These are phyloP conservation scores for Anguilla megastoma DNA, from an alignment of 2,797 vertebrate genomes.

Conservation along the genomic window DNA sequence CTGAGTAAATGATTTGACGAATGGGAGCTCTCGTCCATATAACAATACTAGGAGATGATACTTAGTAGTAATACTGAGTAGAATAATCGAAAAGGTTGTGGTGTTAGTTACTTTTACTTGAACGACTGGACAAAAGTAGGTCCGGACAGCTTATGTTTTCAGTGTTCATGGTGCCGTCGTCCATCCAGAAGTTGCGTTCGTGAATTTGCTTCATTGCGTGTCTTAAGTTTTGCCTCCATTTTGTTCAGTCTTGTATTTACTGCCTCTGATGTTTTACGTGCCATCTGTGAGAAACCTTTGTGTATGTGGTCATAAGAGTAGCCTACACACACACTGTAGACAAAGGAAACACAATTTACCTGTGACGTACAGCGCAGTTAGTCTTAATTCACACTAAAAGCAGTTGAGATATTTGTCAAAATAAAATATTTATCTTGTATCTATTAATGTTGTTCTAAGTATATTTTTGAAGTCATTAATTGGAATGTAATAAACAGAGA, in stretches of 20 bases:
- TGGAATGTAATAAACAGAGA: conserved; percentile 18
- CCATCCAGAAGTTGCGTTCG: neutral
- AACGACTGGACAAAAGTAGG: neutral
- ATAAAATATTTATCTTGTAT: conserved; percentile 19
- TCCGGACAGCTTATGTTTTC: neutral
- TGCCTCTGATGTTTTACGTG: neutral
- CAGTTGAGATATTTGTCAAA: conserved; percentile 17
- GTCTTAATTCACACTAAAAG: neutral
- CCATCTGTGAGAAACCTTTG: neutral
- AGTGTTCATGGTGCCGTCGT: neutral
- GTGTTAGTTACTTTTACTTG: neutral
- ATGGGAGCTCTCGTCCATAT: neutral
- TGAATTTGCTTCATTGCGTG: neutral
- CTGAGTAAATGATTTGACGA: neutral
- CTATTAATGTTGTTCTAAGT: conserved; percentile 7
- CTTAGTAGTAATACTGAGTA: too few relatives aligned
- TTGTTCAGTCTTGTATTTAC: neutral
- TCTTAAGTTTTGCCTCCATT: neutral
- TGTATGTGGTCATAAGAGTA: neutral
- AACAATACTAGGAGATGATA: neutral
- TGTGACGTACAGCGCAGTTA: neutral
- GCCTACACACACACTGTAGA: neutral
- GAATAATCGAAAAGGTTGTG: neutral
- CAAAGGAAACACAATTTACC: neutral
- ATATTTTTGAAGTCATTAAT: conserved; percentile 21